These are phyloP conservation scores for Monopterus albus DNA, from an alignment of 2,113 vertebrate genomes.

Conservation along the genomic window DNA sequence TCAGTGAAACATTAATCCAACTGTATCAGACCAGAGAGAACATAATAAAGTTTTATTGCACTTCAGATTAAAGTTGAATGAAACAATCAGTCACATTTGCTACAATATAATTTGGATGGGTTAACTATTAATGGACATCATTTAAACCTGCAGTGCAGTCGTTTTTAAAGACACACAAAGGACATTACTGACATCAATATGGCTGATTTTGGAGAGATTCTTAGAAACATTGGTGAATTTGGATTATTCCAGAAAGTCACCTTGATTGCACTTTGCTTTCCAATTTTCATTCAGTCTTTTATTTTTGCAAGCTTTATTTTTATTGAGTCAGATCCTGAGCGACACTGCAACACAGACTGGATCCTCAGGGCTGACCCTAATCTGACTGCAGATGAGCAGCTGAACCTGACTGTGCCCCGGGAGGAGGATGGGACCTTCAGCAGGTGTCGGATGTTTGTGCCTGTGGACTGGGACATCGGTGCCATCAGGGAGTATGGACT, in stretches of 20 bases:
- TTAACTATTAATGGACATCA: not conserved
- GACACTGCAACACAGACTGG: conserved; percentile 80
- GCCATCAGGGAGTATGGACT: conserved; percentile 77
- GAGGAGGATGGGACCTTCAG: conserved; percentile 69
- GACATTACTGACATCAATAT: no score
- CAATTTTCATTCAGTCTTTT: conserved; percentile 71
- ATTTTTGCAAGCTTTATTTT: conserved; percentile 85
- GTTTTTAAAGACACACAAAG: not conserved
- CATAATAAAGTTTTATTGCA: not conserved
- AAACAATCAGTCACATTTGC: no score
- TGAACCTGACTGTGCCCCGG: conserved; percentile 83
- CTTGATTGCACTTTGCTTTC: conserved; percentile 75
- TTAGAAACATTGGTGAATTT: conserved; percentile 82
- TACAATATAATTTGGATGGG: not conserved
- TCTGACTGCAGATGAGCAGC: conserved; percentile 79
- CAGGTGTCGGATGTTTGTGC: conserved; percentile 84
- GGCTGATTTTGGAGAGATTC: conserved; percentile 81
- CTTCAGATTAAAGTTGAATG: not conserved
- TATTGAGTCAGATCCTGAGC: conserved; percentile 67
- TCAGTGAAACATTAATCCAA: no score
- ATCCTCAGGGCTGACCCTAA: conserved; percentile 64
- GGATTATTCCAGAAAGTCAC: conserved; percentile 85
- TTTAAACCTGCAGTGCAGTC: not conserved
- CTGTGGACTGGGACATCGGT: conserved; percentile 78
- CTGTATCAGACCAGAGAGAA: not conserved